phyloP scores from a whole-genome alignment of 1,140 invertebrate genomes.

The Sitophilus oryzae region DNA sequence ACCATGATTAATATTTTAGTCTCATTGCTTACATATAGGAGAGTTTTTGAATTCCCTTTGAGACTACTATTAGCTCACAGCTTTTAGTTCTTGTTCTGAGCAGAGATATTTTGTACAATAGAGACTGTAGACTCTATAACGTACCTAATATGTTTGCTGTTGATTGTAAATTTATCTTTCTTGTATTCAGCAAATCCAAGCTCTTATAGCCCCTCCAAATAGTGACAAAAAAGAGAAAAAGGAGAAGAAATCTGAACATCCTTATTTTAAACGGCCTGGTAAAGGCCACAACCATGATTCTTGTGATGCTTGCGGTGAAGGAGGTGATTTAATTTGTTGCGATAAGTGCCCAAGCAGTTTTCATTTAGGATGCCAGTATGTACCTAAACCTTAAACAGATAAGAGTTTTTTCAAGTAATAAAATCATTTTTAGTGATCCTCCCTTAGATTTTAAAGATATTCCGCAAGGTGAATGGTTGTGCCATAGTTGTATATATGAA shows the following conservation, averaged over 20 bases:
- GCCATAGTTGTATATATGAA: conserved; percentile 64
- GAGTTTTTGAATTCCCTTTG: too few species aligned
- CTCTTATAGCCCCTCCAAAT: conserved; percentile 76
- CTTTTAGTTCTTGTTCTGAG: too few species aligned
- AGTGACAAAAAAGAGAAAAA: conserved; percentile 64
- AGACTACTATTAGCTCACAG: too few species aligned
- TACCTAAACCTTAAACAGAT: too few species aligned
- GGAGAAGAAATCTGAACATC: conserved; percentile 63
- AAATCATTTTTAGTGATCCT: conserved; percentile 64
- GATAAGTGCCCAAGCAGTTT: conserved; percentile 92
- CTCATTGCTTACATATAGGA: too few species aligned
- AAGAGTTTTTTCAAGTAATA: conserved; percentile 3
- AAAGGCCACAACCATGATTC: conserved; percentile 89
- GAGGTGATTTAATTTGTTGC: conserved; percentile 92
- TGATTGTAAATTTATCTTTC: background rate
- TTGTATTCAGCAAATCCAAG: conserved; percentile 73
- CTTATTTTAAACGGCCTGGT: conserved; percentile 78
- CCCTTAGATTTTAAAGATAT: conserved; percentile 82
- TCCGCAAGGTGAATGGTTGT: conserved; percentile 86
- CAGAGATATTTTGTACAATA: too few species aligned
- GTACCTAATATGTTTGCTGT: too few species aligned
- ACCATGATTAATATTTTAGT: too few species aligned
- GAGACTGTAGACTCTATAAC: too few species aligned
- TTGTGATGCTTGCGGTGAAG: conserved; percentile 88
- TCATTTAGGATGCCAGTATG: conserved; percentile 90